Base-by-base conservation (phyloP, 2,797 vertebrate genomes). In the Oreochromis grahami region DNA sequence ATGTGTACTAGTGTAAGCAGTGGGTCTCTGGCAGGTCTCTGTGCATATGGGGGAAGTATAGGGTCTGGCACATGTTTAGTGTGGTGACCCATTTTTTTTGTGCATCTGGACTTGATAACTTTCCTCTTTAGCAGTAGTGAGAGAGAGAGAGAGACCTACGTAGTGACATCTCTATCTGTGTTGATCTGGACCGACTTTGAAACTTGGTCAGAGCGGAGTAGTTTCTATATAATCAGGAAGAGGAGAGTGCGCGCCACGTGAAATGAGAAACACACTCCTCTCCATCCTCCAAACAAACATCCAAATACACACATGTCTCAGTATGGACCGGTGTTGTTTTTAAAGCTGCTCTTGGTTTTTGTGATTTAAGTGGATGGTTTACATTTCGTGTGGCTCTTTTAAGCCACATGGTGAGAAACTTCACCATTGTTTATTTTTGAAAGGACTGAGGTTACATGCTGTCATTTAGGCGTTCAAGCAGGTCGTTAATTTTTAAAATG, bases 91-190 rank as follows among this genome's bases (percentile, higher is more conserved):
- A 94, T 91, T 78, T 87, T 88, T 85, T 93, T 92, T 91, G 76
- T 90, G 78, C 93, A 94, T 93, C 94, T 95, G 94, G 94, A 92
- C 90, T 52, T 87, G 84, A 94, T 95, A 84, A 91, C 79, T 88
- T 77, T 52, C 21, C 84, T 79, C 43, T 83, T 10, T 12, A 38
- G 84, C 89, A 83, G 87, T 29, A 86, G 76, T 43, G 65, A 63
- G 56, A 34, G 55, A 56, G 52, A 56, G 52, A 8, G 3, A 45
- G 78, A 68, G 77, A 87, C 84, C 77, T 32, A 81, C 32, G 80
- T 84, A 51, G 81, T 87, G 90, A 91, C 82, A 86, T 91, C 89
- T 89, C 87, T 88, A 87, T 89, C 86, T 48, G 79, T 56, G 85
- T 85, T 63, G 79, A 86, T 91, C 88, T 88, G 86, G 45, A 81